Evolutionary conservation across 2,888 invertebrate genomes (phyloP).

Genomic region (Pinctada fucata): DNA sequence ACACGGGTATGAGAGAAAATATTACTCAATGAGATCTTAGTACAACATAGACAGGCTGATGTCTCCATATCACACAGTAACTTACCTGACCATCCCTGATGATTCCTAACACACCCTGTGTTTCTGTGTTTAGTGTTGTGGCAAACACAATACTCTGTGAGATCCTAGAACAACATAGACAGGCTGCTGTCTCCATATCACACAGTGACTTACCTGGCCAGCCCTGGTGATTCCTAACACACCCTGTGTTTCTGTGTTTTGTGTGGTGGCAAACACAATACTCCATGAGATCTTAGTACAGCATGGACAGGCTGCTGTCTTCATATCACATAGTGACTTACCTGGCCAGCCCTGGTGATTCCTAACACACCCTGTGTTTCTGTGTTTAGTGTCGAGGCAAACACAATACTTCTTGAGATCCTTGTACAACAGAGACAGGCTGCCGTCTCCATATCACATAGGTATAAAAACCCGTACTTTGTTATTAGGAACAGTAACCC

Average conservation of each 20-base stretch:
- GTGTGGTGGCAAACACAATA: constrained; percentile 72
- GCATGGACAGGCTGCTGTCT: constrained; percentile 72
- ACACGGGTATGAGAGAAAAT: constrained; percentile 72
- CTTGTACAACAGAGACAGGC: constrained; percentile 70
- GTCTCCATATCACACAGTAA: constrained; percentile 77
- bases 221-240: constrained; percentile 67
- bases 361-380: constrained; percentile 69
- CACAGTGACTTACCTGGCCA: constrained; percentile 73
- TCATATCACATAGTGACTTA: constrained; percentile 76
- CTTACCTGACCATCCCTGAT: constrained; percentile 69
- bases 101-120: constrained; percentile 69
- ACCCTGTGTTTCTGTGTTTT: constrained; percentile 71
- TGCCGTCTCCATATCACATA: constrained; percentile 76
- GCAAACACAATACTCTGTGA: constrained; percentile 73
- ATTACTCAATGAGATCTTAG: constrained; percentile 70
- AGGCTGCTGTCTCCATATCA: constrained; percentile 75
- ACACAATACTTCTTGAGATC: constrained; percentile 72
- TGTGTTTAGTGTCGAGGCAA: constrained; percentile 72
- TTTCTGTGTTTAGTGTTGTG: constrained; percentile 68
- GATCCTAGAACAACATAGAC: constrained; percentile 70
- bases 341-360: constrained; percentile 69
- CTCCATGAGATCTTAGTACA: constrained; percentile 70
- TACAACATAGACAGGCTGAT: constrained; percentile 69
- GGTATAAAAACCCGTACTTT: constrained; percentile 76
- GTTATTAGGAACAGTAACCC: constrained; percentile 76